These are phyloP conservation scores for Fistularia commersonii DNA, from an alignment of 2,797 vertebrate species.

Conservation along the genomic window DNA sequence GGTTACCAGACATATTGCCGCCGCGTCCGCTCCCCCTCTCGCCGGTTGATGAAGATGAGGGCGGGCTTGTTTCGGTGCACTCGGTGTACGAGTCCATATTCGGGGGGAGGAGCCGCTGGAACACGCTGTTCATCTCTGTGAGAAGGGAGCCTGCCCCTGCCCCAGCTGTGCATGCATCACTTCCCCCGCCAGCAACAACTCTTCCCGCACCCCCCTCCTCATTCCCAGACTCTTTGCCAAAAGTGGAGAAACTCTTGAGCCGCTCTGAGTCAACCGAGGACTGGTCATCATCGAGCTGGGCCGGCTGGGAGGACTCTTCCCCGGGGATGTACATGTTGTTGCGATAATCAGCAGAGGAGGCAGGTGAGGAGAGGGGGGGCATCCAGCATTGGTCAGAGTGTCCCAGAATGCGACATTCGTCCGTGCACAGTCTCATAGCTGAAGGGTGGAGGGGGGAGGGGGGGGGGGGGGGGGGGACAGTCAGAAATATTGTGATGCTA, in stretches of 20 bases:
- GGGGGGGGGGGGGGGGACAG: conserved; percentile 5
- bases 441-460: background rate
- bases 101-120: conserved; percentile 89
- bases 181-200: conserved; percentile 34
- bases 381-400: conserved; percentile 99
- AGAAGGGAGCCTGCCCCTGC: conserved; percentile 85
- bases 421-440: conserved; percentile 95
- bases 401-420: conserved; percentile 92
- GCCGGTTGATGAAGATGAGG: conserved; percentile 51
- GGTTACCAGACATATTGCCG: conserved; percentile 41
- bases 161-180: conserved; percentile 56
- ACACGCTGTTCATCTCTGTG: conserved; percentile 94
- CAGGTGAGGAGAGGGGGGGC: conserved; percentile 86
- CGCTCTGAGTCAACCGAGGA: conserved; percentile 74
- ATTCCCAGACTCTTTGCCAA: conserved; percentile 85
- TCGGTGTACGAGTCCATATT: conserved; percentile 83
- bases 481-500: background rate
- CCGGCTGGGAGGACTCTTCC: conserved; percentile 82
- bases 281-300: conserved; percentile 78
- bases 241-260: conserved; percentile 95
- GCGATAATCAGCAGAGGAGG: conserved; percentile 87
- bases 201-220: conserved; percentile 56
- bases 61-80: conserved; percentile 77
- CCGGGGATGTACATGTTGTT: conserved; percentile 97
- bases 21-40: conserved; percentile 52